Percentiles rank a stretch among this genome's conserved stretches.
These are phyloP conservation scores for Patella depressa DNA, from an alignment of 2,888 invertebrate genomes.

Conservation along the genomic window DNA sequence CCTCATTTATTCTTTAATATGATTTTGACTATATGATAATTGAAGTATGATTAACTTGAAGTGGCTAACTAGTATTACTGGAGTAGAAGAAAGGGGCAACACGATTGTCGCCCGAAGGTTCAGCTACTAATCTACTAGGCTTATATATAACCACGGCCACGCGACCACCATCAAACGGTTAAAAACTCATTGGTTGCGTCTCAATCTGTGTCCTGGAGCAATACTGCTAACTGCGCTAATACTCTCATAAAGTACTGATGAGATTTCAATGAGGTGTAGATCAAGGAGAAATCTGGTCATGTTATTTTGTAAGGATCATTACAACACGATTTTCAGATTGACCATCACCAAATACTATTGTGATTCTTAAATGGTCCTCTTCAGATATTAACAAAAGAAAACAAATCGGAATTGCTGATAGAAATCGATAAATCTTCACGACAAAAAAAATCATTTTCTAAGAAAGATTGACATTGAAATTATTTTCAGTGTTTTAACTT, in stretches of 20 bases:
- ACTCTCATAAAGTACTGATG: constrained; percentile 7
- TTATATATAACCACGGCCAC: background rate
- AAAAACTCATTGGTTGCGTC: constrained; percentile 3
- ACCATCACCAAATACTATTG: too few species aligned
- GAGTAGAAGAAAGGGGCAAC: background rate
- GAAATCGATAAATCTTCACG: too few species aligned
- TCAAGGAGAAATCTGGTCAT: background rate
- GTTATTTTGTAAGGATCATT: background rate
- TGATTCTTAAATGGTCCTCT: too few species aligned
- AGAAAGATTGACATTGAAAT: too few species aligned
- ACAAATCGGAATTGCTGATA: too few species aligned
- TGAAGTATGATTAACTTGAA: constrained; percentile 1
- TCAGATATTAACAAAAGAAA: too few species aligned
- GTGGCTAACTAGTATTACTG: background rate
- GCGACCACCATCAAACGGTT: background rate
- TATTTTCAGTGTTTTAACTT: too few species aligned
- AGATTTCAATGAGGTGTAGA: background rate
- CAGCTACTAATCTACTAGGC: background rate
- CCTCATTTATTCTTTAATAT: background rate
- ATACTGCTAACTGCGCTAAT: background rate
- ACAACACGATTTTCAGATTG: too few species aligned
- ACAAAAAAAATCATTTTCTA: too few species aligned
- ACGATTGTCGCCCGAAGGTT: too few species aligned
- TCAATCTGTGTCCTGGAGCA: background rate
- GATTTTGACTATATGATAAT: background rate